Conservation (phyloP, 2,113 vertebrate genomes). For the Oreochromis aureus region DNA sequence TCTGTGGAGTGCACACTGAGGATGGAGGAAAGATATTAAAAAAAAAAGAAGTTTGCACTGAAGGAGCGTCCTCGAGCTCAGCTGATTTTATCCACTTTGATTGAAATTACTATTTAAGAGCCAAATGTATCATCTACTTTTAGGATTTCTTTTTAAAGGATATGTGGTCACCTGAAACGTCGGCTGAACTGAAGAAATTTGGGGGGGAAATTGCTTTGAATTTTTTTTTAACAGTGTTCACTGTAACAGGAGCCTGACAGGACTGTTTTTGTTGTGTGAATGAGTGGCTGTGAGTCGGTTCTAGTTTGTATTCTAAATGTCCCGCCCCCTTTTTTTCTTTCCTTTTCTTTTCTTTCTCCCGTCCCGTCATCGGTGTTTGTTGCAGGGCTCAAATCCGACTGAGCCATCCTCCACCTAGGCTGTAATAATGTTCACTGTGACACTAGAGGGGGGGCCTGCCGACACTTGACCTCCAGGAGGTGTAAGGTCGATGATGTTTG, state of each 20-base stretch:
- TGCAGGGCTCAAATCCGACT: slow-evolving; percentile 10
- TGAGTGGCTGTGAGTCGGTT: slow-evolving; percentile 15
- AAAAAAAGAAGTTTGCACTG: slow-evolving; percentile 57
- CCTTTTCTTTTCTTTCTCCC: not conserved
- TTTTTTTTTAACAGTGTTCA: slow-evolving; percentile 7
- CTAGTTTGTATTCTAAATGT: not conserved
- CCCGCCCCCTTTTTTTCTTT: not conserved
- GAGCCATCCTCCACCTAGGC: slow-evolving; percentile 27
- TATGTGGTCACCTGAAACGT: not conserved
- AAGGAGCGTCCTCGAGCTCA: slow-evolving; percentile 12
- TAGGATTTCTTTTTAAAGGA: not conserved
- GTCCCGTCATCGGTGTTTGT: not conserved
- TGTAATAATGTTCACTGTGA: slow-evolving; percentile 68
- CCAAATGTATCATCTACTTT: not conserved
- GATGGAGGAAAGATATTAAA: not conserved
- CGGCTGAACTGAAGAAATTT: not conserved
- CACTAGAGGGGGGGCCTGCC: slow-evolving; percentile 23
- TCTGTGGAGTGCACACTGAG: slow-evolving; percentile 14
- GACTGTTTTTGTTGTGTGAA: slow-evolving; percentile 22
- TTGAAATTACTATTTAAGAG: slow-evolving; percentile 26
- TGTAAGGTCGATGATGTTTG: not conserved
- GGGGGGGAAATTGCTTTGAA: not conserved
- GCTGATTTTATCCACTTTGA: slow-evolving; percentile 21
- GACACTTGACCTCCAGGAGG: slow-evolving; percentile 13
- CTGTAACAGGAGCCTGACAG: not conserved